Percentiles rank a stretch among this genome's conserved stretches.
phyloP scores from a whole-genome alignment of 2,888 invertebrate genomes.

The Agrotis segetum region DNA sequence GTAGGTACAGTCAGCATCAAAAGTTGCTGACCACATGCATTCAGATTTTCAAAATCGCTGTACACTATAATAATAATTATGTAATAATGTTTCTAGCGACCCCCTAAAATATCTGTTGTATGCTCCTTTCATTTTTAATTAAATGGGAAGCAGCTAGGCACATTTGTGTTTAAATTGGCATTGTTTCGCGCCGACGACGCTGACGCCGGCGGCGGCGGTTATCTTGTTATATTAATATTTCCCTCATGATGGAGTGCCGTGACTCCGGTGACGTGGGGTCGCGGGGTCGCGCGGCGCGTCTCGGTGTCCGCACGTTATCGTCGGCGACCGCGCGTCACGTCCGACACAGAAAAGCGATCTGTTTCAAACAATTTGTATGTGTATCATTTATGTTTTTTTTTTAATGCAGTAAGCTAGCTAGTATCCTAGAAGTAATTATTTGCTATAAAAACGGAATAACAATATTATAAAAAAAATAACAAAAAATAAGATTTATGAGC shows the following conservation, averaged over 20 bases:
- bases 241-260: conserved; percentile 4
- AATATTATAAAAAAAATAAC: neutral
- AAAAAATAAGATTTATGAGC: neutral
- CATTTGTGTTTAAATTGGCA: conserved; percentile 1
- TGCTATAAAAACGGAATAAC: neutral
- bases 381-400: too few relatives aligned
- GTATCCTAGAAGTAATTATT: neutral
- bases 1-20: too few relatives aligned
- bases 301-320: conserved; percentile 6
- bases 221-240: conserved; percentile 19
- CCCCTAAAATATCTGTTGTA: neutral
- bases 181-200: neutral
- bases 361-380: too few relatives aligned
- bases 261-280: neutral
- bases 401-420: too few relatives aligned
- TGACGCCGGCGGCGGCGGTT: neutral
- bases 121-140: neutral
- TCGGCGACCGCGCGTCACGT: conserved; percentile 2
- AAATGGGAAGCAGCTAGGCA: neutral
- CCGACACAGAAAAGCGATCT: neutral
- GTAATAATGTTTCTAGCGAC: neutral
- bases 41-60: too few relatives aligned
- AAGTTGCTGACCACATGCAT: too few relatives aligned
- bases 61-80: too few relatives aligned
- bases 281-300: conserved; percentile 5